A percentile compares a stretch with the other conserved stretches of the same genome.
phyloP scores from a whole-genome alignment of 1,140 invertebrate genomes.

The Sitophilus oryzae region DNA sequence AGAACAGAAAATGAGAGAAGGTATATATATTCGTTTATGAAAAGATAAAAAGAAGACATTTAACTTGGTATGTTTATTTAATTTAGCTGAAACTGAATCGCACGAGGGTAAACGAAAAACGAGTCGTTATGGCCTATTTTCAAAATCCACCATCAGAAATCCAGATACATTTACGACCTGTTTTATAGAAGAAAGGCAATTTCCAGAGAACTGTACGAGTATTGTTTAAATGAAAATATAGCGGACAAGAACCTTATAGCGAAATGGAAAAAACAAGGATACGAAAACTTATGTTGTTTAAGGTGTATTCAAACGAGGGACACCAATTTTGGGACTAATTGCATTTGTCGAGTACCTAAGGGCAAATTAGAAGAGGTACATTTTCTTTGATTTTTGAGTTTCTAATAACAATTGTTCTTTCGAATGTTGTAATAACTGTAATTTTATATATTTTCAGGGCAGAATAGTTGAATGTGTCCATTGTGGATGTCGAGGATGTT shows the following conservation, averaged over 20 bases:
- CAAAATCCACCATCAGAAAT: conserved; percentile 97
- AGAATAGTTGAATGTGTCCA: conserved; percentile 96
- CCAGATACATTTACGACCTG: conserved; percentile 95
- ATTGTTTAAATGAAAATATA: conserved; percentile 94
- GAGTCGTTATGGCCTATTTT: conserved; percentile 99
- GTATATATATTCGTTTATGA: conserved; percentile 49
- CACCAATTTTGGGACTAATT: conserved; percentile 99
- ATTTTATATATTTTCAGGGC: conserved; percentile 52
- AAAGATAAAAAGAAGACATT: background rate
- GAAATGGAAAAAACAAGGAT: conserved; percentile 99
- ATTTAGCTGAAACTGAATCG: conserved; percentile 61
- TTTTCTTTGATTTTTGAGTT: conserved; percentile 5
- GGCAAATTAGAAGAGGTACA: conserved; percentile 90
- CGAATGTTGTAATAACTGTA: too few relatives aligned
- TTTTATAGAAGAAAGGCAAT: conserved; percentile 96
- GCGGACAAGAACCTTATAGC: conserved; percentile 97
- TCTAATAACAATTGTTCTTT: conserved; percentile 8
- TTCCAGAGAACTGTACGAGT: conserved; percentile 94
- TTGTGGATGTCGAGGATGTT: conserved; percentile 95
- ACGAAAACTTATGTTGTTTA: conserved; percentile 98
- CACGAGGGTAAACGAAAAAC: conserved; percentile 98
- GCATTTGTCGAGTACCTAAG: conserved; percentile 98
- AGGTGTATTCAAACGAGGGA: conserved; percentile 97
- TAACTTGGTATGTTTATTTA: conserved; percentile 8
- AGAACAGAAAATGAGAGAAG: conserved; percentile 98